Base-by-base conservation (phyloP, 2,888 invertebrate species). In the Meiosimyza decipiens region DNA sequence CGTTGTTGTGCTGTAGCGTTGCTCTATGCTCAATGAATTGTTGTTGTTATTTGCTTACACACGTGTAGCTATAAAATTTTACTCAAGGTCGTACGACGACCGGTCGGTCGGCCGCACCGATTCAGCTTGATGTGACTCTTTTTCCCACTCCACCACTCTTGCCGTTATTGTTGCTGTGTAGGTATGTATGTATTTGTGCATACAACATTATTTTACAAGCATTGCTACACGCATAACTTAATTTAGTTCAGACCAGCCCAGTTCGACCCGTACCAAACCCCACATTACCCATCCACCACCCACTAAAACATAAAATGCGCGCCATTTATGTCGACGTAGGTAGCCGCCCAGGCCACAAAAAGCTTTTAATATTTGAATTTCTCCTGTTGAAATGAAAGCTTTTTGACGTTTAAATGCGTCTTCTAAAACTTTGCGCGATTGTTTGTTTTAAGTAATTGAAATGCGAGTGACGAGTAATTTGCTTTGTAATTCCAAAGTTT, bases 21-120 rank as follows among this genome's bases (percentile, higher is more conserved):
- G 28, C 71, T 72, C 73, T 76, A 18, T 16, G 76, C 76, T 71
- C 75, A 77, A 76, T 78, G 76, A 77, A 73, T 75, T 77, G 40
- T 79, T 47, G 11, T 47, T n/a, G 18, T 40, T 40, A 40, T 40
- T 40, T 80, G 79, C 83, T 81, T 79, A 82, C 78, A 81, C 84
- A 85, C 84, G 84, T 84, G 84, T 81, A 84, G 83, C 82, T 79
- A 83, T 85, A 85, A 84, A 82, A 81, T 83, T 79, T 78, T 81
- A 82, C 82, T 83, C 85, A 84, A 84, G 84, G 84, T 84, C 84
- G 82, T 77, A 68, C 75, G 73, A 71, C 71, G 63, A 70, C 51
- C 18, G 18, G n/a, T n/a, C 55, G 49, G 47, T 13, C 40, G 55
- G 47, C 16, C 18, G 47, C 55, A 40, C 60, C 50, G 47, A 33